Conservation (phyloP, 2,888 invertebrate genomes). For the Trachelus stipa region DNA sequence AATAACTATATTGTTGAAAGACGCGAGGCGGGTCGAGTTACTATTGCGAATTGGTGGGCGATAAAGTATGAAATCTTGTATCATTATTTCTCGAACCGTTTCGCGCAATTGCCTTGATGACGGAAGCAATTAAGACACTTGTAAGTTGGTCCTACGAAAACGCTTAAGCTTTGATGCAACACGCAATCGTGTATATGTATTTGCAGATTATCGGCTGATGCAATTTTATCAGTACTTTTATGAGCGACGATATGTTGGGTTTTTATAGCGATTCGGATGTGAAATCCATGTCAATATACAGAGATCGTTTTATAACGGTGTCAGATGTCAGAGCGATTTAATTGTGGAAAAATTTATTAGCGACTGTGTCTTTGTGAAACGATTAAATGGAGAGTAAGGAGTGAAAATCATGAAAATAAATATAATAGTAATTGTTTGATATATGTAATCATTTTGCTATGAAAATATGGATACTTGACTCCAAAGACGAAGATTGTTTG, state of each 20-base stretch:
- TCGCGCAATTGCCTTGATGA: background rate
- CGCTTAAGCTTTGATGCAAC: background rate
- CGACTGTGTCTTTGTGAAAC: no score
- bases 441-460: background rate
- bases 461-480: background rate
- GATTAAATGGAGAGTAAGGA: no score
- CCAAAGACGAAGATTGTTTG: background rate
- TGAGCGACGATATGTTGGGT: background rate
- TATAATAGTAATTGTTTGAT: background rate
- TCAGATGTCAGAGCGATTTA: background rate
- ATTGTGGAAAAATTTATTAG: background rate
- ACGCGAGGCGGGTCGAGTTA: background rate
- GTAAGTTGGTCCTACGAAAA: background rate
- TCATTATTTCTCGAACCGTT: background rate
- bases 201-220: background rate
- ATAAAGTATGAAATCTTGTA: background rate
- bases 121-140: background rate
- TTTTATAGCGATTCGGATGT: background rate
- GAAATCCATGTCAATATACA: background rate
- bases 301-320: background rate
- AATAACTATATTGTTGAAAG: background rate
- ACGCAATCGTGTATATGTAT: background rate
- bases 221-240: background rate
- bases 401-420: no score
- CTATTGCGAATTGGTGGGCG: background rate